These are phyloP conservation scores for Dioctria rufipes DNA, from an alignment of 2,888 invertebrate species.

Conservation along the genomic window DNA sequence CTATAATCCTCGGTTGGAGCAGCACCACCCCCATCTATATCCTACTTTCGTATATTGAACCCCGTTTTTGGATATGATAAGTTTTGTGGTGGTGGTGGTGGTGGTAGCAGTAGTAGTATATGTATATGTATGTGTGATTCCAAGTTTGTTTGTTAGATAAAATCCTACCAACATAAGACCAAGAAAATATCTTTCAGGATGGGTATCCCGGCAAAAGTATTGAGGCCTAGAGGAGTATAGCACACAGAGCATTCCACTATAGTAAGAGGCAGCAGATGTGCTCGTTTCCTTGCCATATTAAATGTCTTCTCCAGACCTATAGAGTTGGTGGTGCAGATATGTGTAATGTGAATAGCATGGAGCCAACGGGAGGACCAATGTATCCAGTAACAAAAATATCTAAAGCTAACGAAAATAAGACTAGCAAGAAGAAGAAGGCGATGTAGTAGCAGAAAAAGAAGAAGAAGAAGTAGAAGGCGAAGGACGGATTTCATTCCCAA, in stretches of 20 bases:
- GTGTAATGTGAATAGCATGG: constrained; percentile 16
- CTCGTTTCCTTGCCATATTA: constrained; percentile 56
- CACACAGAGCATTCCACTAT: constrained; percentile 22
- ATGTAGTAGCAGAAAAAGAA: neutral
- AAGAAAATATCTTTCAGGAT: constrained; percentile 56
- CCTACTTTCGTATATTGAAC: constrained; percentile 19
- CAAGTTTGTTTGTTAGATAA: constrained; percentile 46
- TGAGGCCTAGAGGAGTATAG: neutral
- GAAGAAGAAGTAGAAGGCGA: constrained; percentile 17
- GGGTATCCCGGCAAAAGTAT: constrained; percentile 21
- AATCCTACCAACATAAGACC: constrained; percentile 54
- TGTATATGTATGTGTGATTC: constrained; percentile 40
- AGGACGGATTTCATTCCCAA: constrained; percentile 51
- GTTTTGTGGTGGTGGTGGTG: too few species aligned
- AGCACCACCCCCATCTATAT: constrained; percentile 5
- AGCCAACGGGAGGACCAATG: constrained; percentile 19
- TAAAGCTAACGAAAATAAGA: constrained; percentile 41
- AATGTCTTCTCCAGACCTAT: constrained; percentile 56
- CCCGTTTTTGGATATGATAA: neutral
- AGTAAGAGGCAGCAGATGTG: constrained; percentile 55
- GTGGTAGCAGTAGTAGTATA: neutral
- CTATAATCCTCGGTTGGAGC: constrained; percentile 47
- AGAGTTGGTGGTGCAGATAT: constrained; percentile 49
- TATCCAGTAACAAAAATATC: constrained; percentile 49
- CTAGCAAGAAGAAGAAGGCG: too few species aligned